A percentile compares a stretch with the other conserved stretches of the same genome.
Conservation (phyloP, 92 coral and sea anemone genomes). For the Metridium senile region DNA sequence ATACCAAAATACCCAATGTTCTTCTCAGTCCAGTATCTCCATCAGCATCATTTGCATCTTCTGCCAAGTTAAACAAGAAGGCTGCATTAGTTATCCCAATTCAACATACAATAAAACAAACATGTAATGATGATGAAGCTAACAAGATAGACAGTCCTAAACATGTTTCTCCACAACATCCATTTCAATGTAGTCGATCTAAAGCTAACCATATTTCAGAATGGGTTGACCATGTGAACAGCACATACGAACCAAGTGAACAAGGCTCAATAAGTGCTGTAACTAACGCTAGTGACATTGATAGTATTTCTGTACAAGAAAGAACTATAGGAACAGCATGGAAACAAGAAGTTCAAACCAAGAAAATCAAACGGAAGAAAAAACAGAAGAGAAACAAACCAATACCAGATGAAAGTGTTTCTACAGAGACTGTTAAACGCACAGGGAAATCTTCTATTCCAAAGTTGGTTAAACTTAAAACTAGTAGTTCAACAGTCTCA, state of each 20-base stretch:
- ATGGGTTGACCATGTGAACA: conserved; percentile 72
- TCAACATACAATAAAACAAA: not conserved
- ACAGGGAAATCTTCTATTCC: too few relatives aligned
- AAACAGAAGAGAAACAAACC: not conserved
- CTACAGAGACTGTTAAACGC: not conserved
- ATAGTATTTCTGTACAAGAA: conserved; percentile 12
- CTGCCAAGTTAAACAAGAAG: not conserved
- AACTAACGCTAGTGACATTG: not conserved
- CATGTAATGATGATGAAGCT: not conserved
- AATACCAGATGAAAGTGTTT: not conserved
- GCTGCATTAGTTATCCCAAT: not conserved
- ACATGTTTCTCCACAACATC: not conserved
- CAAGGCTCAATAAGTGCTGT: conserved; percentile 51
- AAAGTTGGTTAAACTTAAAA: not conserved
- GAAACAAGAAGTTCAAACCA: not conserved
- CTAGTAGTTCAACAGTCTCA: not conserved
- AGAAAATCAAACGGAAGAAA: conserved; percentile 1
- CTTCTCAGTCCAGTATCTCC: conserved; percentile 21
- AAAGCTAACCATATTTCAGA: conserved; percentile 55
- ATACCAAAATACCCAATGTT: conserved; percentile 4
- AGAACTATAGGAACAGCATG: conserved; percentile 3
- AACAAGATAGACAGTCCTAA: not conserved
- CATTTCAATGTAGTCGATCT: conserved; percentile 19
- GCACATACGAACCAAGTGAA: conserved; percentile 68
- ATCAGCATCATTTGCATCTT: not conserved